These are phyloP conservation scores for Lepas anatifera DNA, from an alignment of 2,888 invertebrate genomes.

Conservation along the genomic window DNA sequence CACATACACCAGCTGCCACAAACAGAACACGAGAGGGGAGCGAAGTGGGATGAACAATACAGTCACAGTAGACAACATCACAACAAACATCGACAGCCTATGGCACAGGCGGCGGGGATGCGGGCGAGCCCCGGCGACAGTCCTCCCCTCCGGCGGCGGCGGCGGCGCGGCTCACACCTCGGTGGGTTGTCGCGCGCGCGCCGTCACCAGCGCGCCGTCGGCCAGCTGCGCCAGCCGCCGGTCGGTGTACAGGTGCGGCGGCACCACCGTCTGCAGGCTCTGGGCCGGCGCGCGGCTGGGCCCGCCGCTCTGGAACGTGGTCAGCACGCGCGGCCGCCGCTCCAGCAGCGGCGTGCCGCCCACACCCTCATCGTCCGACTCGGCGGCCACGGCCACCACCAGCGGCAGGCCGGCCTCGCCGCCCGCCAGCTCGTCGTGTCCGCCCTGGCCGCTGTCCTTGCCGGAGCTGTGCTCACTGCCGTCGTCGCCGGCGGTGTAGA, in stretches of 20 bases:
- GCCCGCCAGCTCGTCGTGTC: not conserved
- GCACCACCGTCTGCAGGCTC: not conserved
- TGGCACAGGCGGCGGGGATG: not conserved
- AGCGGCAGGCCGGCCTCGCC: not conserved
- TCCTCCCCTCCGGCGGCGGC: too few species aligned
- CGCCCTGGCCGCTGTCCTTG: constrained; percentile 25
- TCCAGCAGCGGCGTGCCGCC: not conserved
- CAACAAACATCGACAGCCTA: not conserved
- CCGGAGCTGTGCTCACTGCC: constrained; percentile 25
- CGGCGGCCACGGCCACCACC: not conserved
- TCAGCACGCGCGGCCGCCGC: not conserved
- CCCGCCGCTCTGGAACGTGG: constrained; percentile 7
- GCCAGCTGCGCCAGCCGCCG: not conserved
- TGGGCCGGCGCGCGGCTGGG: not conserved
- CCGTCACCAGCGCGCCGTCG: not conserved
- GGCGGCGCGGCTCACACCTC: not conserved
- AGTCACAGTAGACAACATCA: too few species aligned
- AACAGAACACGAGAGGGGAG: not conserved
- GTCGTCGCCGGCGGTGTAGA: constrained; percentile 18
- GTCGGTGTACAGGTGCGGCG: not conserved
- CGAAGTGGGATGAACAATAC: too few species aligned
- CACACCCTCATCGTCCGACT: constrained; percentile 8
- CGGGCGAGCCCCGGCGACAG: too few species aligned
- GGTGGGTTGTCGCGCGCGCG: not conserved
- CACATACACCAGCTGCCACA: not conserved